Evolutionary conservation across 2,113 vertebrate genomes (phyloP).

Genomic region (Passer montanus): DNA sequence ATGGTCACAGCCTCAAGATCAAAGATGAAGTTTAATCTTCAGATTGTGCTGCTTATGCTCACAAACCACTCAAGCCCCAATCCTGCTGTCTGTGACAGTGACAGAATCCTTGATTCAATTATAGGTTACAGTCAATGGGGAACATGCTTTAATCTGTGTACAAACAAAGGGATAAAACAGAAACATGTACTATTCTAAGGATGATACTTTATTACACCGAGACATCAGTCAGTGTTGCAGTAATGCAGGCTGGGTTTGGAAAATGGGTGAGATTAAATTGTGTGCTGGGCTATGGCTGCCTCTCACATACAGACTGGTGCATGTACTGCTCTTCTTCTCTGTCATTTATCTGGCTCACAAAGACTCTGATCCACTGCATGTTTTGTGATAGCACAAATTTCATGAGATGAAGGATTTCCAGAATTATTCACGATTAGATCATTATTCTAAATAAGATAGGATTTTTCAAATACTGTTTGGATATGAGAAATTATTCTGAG

Average conservation of each 20-base stretch:
- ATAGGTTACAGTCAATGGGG: constrained; percentile 34
- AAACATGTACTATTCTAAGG: constrained; percentile 40
- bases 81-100: neutral
- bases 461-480: neutral
- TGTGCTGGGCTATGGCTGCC: neutral
- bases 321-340: neutral
- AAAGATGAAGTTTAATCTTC: constrained; percentile 59
- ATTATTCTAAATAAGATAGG: constrained; percentile 18
- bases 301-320: neutral
- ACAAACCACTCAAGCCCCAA: constrained; percentile 6
- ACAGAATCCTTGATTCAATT: constrained; percentile 51
- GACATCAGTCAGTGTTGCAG: neutral
- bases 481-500: neutral
- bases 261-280: constrained; percentile 19
- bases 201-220: constrained; percentile 40
- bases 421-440: neutral
- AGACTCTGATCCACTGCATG: neutral
- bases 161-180: constrained; percentile 70
- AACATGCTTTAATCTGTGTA: constrained; percentile 65
- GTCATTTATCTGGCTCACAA: neutral
- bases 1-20: constrained; percentile 20
- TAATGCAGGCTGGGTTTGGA: neutral
- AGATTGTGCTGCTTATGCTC: constrained; percentile 14
- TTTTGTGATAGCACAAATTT: neutral
- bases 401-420: neutral